Percentiles rank a stretch among this genome's conserved stretches.
Conservation (phyloP, 2,888 invertebrate species). For the Parnassius glacialis region DNA sequence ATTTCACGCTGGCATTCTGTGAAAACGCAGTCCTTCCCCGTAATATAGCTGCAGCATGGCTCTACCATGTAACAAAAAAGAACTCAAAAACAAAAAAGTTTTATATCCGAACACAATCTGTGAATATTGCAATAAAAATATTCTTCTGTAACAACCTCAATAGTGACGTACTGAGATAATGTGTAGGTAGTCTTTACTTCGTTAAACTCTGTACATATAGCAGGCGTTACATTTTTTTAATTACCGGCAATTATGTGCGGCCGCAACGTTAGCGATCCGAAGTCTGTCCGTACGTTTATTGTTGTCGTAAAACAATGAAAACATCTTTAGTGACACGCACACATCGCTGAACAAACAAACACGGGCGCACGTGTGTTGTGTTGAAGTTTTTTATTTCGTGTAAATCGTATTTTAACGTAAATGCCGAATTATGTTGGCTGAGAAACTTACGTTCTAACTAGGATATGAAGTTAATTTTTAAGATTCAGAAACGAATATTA, state of each 20-base stretch:
- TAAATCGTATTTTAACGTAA: slow-evolving; percentile 10
- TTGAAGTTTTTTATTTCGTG: slow-evolving; percentile 21
- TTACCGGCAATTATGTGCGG: slow-evolving; percentile 46
- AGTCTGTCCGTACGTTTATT: slow-evolving; percentile 43
- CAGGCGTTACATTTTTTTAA: slow-evolving; percentile 39
- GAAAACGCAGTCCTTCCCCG: too few species aligned
- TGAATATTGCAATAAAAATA: slow-evolving; percentile 9
- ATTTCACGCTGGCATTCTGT: too few species aligned
- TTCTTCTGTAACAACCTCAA: slow-evolving; percentile 15
- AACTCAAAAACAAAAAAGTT: neutral
- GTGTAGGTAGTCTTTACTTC: slow-evolving; percentile 31
- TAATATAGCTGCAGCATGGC: too few species aligned
- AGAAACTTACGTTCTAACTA: neutral
- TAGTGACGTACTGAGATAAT: slow-evolving; percentile 10
- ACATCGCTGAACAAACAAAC: slow-evolving; percentile 65
- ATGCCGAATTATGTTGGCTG: slow-evolving; percentile 1
- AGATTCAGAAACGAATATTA: too few species aligned
- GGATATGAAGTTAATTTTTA: neutral
- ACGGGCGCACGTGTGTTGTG: slow-evolving; percentile 51
- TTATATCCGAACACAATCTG: slow-evolving; percentile 12
- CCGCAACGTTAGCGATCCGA: slow-evolving; percentile 38
- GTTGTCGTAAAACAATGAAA: slow-evolving; percentile 68
- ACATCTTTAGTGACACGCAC: slow-evolving; percentile 64
- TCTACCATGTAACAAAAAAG: too few species aligned
- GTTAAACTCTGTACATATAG: slow-evolving; percentile 29